A percentile compares a stretch with the other conserved stretches of the same genome.
Evolutionary conservation across 2,888 invertebrate genomes (phyloP).

Genomic region (Pseudoips prasinana): DNA sequence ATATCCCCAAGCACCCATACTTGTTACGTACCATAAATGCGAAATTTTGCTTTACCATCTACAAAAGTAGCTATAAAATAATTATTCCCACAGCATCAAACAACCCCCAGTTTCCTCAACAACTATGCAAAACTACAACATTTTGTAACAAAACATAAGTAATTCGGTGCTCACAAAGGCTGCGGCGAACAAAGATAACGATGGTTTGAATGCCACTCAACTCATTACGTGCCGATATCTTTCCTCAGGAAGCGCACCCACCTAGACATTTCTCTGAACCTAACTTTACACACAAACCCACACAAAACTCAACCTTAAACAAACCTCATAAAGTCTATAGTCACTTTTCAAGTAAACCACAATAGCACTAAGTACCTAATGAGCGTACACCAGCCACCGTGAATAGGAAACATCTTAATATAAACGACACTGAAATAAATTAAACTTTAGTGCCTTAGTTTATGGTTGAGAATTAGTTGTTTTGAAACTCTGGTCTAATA

Average conservation of each 20-base stretch:
- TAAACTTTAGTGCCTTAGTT: conserved; percentile 17
- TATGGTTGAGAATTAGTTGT: conserved; percentile 43
- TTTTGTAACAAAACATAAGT: conserved; percentile 17
- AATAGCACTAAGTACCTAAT: conserved; percentile 72
- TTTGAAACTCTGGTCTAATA: conserved; percentile 17
- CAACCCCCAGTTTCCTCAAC: too few relatives aligned
- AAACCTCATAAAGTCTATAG: conserved; percentile 11
- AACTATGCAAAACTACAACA: neutral
- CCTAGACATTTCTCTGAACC: conserved; percentile 46
- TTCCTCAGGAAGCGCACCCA: conserved; percentile 60
- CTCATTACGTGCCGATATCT: conserved; percentile 75
- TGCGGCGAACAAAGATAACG: conserved; percentile 64
- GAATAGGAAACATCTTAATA: conserved; percentile 55
- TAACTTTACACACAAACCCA: conserved; percentile 30
- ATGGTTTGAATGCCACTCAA: conserved; percentile 75
- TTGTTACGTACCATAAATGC: too few relatives aligned
- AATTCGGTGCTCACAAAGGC: conserved; percentile 39
- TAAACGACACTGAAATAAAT: conserved; percentile 17
- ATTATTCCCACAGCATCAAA: too few relatives aligned
- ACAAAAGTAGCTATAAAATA: too few relatives aligned
- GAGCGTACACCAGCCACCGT: conserved; percentile 54
- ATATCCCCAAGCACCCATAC: too few relatives aligned
- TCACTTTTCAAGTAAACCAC: conserved; percentile 27
- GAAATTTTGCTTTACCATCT: too few relatives aligned
- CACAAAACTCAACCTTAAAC: conserved; percentile 25